Percentiles rank a stretch among this genome's conserved stretches.
Conservation (phyloP, 2,113 vertebrate genomes). For the Ciconia boyciana region DNA sequence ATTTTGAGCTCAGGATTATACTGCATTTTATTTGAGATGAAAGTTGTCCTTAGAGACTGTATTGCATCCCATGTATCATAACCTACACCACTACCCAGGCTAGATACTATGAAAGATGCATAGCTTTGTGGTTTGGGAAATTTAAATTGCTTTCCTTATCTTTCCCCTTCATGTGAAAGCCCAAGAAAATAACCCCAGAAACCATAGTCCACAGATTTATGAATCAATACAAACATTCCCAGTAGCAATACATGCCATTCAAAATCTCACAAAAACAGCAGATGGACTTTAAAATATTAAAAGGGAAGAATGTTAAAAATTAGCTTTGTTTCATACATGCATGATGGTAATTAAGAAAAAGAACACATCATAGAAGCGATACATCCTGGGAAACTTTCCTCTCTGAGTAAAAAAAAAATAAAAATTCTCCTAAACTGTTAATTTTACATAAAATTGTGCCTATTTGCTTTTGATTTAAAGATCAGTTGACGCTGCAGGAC, state of each 20-base stretch:
- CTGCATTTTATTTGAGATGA: neutral
- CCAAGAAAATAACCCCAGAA: neutral
- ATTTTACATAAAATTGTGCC: neutral
- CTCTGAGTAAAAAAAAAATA: neutral
- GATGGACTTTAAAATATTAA: constrained; percentile 27
- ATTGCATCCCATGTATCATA: neutral
- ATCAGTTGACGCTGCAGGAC: neutral
- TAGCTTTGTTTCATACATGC: neutral
- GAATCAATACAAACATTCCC: constrained; percentile 1
- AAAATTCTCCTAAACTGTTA: neutral
- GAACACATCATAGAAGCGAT: neutral
- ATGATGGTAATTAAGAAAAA: neutral
- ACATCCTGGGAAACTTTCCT: neutral
- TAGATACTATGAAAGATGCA: constrained; percentile 16
- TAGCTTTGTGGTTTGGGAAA: constrained; percentile 2
- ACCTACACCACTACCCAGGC: neutral
- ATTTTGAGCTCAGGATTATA: neutral
- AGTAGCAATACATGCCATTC: neutral
- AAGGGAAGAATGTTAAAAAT: neutral
- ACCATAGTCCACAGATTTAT: neutral
- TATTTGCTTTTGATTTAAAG: constrained; percentile 7
- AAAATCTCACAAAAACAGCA: neutral
- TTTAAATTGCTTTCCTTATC: constrained; percentile 37
- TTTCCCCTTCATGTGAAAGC: neutral
- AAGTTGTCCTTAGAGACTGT: constrained; percentile 8